Percentiles rank a stretch among this genome's conserved stretches.
Conservation (phyloP, 92 coral and sea anemone species). For the Scolanthus callimorphus region DNA sequence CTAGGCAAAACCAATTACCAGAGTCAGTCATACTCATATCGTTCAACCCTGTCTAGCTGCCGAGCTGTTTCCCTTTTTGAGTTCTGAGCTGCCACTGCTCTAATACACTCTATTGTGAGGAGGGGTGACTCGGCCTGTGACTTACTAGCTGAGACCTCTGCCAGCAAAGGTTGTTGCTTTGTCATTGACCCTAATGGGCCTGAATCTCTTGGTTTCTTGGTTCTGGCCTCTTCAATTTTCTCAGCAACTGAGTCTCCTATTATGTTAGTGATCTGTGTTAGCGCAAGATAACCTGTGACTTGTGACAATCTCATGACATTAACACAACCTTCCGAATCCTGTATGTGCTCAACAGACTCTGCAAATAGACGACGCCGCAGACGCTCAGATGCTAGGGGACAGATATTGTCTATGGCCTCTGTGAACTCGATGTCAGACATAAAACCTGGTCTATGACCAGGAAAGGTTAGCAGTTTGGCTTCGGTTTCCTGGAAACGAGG, state of each 20-base stretch:
- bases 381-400: constrained; percentile 93
- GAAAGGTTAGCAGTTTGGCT: constrained; percentile 75
- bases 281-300: constrained; percentile 79
- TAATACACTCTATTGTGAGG: constrained; percentile 41
- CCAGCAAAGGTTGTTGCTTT: constrained; percentile 16
- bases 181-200: constrained; percentile 5
- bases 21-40: constrained; percentile 55
- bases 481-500: constrained; percentile 92
- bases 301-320: constrained; percentile 88
- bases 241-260: constrained; percentile 58
- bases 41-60: constrained; percentile 67
- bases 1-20: too few relatives aligned
- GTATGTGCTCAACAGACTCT: constrained; percentile 81
- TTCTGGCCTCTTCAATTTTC: constrained; percentile 50
- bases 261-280: constrained; percentile 69
- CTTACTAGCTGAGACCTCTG: constrained; percentile 4
- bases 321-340: constrained; percentile 54
- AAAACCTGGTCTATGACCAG: constrained; percentile 74
- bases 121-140: constrained; percentile 22
- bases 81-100: constrained; percentile 66
- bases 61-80: constrained; percentile 65
- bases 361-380: constrained; percentile 83
- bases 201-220: constrained; percentile 14
- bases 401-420: constrained; percentile 92
- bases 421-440: constrained; percentile 97